Base-by-base conservation (phyloP, 2,888 invertebrate species). In the Homarus gammarus region DNA sequence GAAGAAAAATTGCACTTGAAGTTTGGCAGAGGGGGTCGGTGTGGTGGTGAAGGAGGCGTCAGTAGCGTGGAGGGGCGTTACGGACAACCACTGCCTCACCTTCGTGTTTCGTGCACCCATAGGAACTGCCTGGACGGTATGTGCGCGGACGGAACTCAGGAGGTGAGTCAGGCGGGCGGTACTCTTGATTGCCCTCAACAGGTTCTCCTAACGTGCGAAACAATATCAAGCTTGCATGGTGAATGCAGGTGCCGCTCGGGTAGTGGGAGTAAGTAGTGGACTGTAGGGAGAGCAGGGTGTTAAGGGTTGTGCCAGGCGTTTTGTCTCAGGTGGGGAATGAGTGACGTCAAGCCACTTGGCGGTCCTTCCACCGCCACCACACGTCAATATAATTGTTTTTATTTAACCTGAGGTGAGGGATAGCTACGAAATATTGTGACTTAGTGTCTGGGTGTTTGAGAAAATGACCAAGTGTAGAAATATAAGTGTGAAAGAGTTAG, bases 11-110 rank as follows among this genome's bases (percentile, higher is more conserved):
- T 33, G 51, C 6, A 31, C 27, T 49, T 49, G 68, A 82, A 70
- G 68, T 31, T 81, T 70, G 82, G 82, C 68, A 68, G 70, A 44
- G 49, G 36, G 12, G 18, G 15, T 68, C n/a, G 56, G 68, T 61
- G 68, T 27, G 73, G 61, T n/a, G 27, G 51, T 38, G 79, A 38
- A n/a, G 36, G 31, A 22, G 27, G 56, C 33, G 56, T 31, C 49
- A 64, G 68, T 44, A 44, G 44, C 70, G 31, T 64, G 31, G 49
- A 51, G 51, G 36, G 38, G 61, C n/a, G 72, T 10, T 27, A 22
- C 49, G 8, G 64, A 15, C 73, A 40, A 36, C 68, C 73, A 38
- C 38, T 31, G 12, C 36, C 38, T 38, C n/a, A 10, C 27, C 68
- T 68, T n/a, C 5, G 73, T 10, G 68, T 68, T 18, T 12, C 56